These are phyloP conservation scores for Epinephelus awoara DNA, from an alignment of 2,797 vertebrate species.

Conservation along the genomic window DNA sequence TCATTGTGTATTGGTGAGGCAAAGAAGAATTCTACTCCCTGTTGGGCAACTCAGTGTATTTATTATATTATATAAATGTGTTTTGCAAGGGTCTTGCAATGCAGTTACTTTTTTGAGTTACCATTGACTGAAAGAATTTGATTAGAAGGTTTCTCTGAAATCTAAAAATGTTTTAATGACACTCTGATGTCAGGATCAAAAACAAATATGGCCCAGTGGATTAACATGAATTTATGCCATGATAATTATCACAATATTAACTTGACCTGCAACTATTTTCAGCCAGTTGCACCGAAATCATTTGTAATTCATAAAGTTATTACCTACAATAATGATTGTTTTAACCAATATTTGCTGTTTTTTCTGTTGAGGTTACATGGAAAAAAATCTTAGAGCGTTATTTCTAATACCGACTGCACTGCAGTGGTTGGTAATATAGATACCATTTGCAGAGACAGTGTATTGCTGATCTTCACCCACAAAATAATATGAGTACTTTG, in stretches of 20 bases:
- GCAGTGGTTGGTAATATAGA: neutral
- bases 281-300: neutral
- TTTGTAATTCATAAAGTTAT: neutral
- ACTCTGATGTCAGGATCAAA: constrained; percentile 11
- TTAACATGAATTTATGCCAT: neutral
- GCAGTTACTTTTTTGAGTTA: neutral
- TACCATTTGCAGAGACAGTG: constrained; percentile 26
- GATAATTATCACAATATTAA: constrained; percentile 4
- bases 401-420: neutral
- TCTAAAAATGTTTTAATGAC: neutral
- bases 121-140: neutral
- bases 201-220: neutral
- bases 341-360: neutral
- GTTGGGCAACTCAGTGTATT: neutral
- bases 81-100: neutral
- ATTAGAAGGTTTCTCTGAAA: neutral
- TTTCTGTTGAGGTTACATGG: neutral
- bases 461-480: constrained; percentile 6
- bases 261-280: neutral
- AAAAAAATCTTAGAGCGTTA: neutral
- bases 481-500: constrained; percentile 18
- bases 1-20: neutral
- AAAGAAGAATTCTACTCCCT: neutral
- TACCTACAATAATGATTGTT: neutral
- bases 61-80: neutral